phyloP scores from a whole-genome alignment of 2,113 vertebrate species.

The Cyanistes caeruleus region DNA sequence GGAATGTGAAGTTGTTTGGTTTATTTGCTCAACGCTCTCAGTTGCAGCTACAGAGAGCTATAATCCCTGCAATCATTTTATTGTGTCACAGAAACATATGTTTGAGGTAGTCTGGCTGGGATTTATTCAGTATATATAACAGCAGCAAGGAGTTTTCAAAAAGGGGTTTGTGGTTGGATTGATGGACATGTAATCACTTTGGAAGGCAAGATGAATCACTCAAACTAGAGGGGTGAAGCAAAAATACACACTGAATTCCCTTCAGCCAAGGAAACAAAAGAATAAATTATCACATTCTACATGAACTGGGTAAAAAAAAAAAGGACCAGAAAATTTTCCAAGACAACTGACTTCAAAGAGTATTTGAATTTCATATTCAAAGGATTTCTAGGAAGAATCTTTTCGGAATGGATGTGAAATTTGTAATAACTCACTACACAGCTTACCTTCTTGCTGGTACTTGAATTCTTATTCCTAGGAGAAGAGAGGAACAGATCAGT shows the following conservation, averaged over 20 bases:
- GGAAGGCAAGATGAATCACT: slow-evolving; percentile 12
- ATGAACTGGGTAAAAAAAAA: background rate
- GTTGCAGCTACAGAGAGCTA: background rate
- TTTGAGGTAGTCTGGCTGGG: background rate
- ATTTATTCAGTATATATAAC: background rate
- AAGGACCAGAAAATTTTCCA: background rate
- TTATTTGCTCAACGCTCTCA: background rate
- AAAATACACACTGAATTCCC: background rate
- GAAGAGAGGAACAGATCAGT: slow-evolving; percentile 40
- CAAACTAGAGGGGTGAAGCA: background rate
- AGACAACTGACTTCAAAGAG: background rate
- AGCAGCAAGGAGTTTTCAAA: background rate
- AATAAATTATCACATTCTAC: background rate
- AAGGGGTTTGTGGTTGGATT: background rate
- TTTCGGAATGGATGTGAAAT: background rate
- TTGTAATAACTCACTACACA: background rate
- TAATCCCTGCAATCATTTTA: slow-evolving; percentile 13
- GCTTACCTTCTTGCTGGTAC: slow-evolving; percentile 21
- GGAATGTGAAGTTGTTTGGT: background rate
- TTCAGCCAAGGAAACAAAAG: background rate
- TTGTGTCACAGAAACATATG: background rate
- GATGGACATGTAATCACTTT: slow-evolving; percentile 25
- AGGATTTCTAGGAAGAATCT: background rate
- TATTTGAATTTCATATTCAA: background rate
- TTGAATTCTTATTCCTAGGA: slow-evolving; percentile 17